phyloP scores from a whole-genome alignment of 2,797 vertebrate species.

The Rhinella marina region DNA sequence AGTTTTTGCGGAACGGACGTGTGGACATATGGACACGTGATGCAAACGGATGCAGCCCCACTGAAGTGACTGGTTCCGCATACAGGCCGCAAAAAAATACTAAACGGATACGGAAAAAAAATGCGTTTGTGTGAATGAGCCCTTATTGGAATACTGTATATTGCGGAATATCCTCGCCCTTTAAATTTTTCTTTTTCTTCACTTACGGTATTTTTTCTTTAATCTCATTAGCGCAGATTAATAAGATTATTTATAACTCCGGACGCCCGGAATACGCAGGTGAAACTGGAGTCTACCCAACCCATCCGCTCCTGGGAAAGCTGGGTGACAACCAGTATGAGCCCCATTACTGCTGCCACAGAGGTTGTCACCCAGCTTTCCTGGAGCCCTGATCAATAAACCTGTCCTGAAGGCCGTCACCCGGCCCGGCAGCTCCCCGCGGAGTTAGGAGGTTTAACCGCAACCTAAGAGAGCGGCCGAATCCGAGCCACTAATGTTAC shows the following conservation, averaged over 20 bases:
- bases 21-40: too few relatives aligned
- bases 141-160: too few relatives aligned
- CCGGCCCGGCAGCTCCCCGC: background rate
- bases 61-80: too few relatives aligned
- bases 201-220: background rate
- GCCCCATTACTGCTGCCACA: background rate
- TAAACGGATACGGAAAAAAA: too few relatives aligned
- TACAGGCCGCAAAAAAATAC: too few relatives aligned
- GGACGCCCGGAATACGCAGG: background rate
- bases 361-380: background rate
- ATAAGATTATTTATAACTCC: background rate
- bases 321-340: background rate
- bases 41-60: too few relatives aligned
- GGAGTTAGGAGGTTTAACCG: constrained; percentile 19
- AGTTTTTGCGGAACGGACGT: too few relatives aligned
- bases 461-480: background rate
- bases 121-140: too few relatives aligned
- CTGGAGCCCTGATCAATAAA: background rate
- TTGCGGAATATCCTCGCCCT: background rate
- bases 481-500: background rate
- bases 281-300: background rate
- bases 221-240: constrained; percentile 16
- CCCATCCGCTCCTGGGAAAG: background rate
- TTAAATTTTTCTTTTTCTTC: background rate
- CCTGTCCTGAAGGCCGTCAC: background rate